Evolutionary conservation across 2,113 vertebrate genomes (phyloP).

Genomic region (Cheilinus undulatus): DNA sequence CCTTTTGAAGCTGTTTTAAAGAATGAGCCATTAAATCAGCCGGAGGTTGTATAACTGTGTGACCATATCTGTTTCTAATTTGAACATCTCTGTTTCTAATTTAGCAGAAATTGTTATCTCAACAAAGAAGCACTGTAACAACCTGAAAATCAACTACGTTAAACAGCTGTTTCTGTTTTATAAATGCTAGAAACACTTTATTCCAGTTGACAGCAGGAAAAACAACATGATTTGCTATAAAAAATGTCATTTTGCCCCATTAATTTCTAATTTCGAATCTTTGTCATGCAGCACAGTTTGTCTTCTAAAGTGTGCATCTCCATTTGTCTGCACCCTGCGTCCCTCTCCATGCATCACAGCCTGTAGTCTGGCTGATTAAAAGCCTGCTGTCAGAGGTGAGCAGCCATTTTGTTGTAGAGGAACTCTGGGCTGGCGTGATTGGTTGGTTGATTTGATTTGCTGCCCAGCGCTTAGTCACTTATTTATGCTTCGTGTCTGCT

Average conservation of each 20-base stretch:
- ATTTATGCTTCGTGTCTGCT: slow-evolving; percentile 57
- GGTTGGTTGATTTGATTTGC: slow-evolving; percentile 74
- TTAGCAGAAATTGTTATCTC: slow-evolving; percentile 17
- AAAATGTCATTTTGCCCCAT: background rate
- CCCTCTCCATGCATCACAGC: slow-evolving; percentile 10
- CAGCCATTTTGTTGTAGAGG: slow-evolving; percentile 39
- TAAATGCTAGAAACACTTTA: background rate
- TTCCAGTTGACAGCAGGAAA: slow-evolving; percentile 1
- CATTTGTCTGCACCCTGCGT: background rate
- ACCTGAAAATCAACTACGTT: background rate
- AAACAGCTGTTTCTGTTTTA: background rate
- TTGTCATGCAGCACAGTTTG: background rate
- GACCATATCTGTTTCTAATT: slow-evolving; percentile 34
- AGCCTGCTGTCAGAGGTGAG: slow-evolving; percentile 45
- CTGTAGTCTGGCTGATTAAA: slow-evolving; percentile 61
- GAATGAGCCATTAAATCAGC: slow-evolving; percentile 14
- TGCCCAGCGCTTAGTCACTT: slow-evolving; percentile 54
- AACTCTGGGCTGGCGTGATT: slow-evolving; percentile 47
- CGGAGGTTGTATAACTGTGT: slow-evolving; percentile 8
- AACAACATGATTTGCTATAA: background rate
- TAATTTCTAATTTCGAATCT: background rate
- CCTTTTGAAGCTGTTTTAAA: slow-evolving; percentile 20
- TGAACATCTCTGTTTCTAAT: slow-evolving; percentile 33
- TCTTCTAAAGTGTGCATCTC: background rate
- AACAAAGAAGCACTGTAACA: background rate